Base-by-base conservation (phyloP, 2,797 vertebrate genomes). In the Tapirus indicus region DNA sequence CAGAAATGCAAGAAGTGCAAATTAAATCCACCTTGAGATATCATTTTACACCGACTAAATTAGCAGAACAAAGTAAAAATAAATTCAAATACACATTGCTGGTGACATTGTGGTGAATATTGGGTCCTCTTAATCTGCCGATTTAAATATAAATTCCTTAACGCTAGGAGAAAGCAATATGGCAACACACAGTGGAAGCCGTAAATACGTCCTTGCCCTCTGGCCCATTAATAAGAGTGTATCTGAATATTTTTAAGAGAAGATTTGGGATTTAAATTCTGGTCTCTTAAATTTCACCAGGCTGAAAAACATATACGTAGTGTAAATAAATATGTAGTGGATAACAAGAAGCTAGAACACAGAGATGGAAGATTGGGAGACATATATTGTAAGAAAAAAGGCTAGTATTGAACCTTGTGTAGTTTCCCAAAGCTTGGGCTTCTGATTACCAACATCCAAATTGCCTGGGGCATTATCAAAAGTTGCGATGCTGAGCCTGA, bases 21-120 rank as follows among this genome's bases (percentile, higher is more conserved):
- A 96, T 95, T 91, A 97, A 97, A 86, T 94, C 96, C 54, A 96
- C 94, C 91, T 95, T 91, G 83, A 93, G 74, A 95, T 93, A 69
- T 29, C 66, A 91, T 97, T 97, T 97, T 96, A 90, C 94, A 95
- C 49, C 62, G 96, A 92, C 66, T 97, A 97, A 96, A 96, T 98
- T 97, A 98, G 85, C 62, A 86, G 86, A 94, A 93, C 68, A 94
- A 96, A 96, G 78, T 96, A 95, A 95, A 97, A 97, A 89, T 96
- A 96, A 87, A 93, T 91, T 93, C 23, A 93, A 52, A 95, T 93
- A 54, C 49, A 91, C 58, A 58, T 92, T 94, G 56, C 94, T 95
- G 54, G 88, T 89, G 77, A 86, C 86, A 88, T 88, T 88, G 52
- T 93, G 88, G 88, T 69, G 49, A 95, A 93, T 74, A 88, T 27